Percentiles rank a stretch among this genome's conserved stretches.
Evolutionary conservation across 2,888 invertebrate genomes (phyloP).

Genomic region (Unio pictorum): DNA sequence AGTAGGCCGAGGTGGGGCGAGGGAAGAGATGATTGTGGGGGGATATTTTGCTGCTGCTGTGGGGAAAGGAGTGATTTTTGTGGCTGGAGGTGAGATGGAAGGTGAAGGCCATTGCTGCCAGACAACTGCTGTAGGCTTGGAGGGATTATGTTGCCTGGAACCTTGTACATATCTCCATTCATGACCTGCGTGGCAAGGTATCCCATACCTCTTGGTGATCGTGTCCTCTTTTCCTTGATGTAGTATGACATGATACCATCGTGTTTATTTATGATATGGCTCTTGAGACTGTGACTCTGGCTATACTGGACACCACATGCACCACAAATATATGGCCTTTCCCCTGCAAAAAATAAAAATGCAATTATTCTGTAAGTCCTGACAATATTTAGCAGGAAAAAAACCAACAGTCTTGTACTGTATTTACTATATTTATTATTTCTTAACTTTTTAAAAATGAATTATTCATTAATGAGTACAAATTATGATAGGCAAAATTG

Average conservation of each 20-base stretch:
- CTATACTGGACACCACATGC: conserved; percentile 71
- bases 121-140: conserved; percentile 27
- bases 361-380: neutral
- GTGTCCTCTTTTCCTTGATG: conserved; percentile 69
- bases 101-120: conserved; percentile 26
- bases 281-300: conserved; percentile 71
- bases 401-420: neutral
- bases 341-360: conserved; percentile 49
- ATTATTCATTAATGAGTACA: too few species aligned
- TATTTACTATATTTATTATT: too few species aligned
- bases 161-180: conserved; percentile 55
- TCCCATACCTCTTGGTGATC: conserved; percentile 62
- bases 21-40: conserved; percentile 6
- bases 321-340: conserved; percentile 70
- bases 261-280: conserved; percentile 71
- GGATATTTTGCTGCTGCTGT: conserved; percentile 27
- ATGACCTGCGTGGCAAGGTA: conserved; percentile 58
- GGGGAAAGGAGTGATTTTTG: conserved; percentile 26
- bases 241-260: conserved; percentile 71
- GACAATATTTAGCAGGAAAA: neutral
- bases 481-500: too few species aligned
- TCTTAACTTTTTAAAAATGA: too few species aligned
- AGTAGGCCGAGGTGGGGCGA: too few species aligned
- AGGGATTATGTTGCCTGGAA: conserved; percentile 48
- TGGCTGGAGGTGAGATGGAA: conserved; percentile 1